Conservation (phyloP, 2,113 vertebrate genomes). For the Brevimyrus niger region DNA sequence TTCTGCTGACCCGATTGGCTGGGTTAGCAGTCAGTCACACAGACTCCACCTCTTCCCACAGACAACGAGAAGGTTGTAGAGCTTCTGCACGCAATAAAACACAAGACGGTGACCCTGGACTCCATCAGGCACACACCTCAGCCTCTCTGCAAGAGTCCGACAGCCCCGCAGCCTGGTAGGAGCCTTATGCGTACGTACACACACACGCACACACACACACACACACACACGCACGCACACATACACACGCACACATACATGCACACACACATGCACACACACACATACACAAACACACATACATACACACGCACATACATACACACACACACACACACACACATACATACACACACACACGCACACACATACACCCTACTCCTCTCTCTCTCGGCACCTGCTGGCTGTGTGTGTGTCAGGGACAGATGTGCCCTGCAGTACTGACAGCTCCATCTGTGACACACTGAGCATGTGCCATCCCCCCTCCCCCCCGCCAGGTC, state of each 20-base stretch:
- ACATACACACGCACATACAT: slow-evolving; percentile 2
- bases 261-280: background rate
- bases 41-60: slow-evolving; percentile 41
- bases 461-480: slow-evolving; percentile 17
- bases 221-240: background rate
- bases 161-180: slow-evolving; percentile 65
- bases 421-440: slow-evolving; percentile 7
- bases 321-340: background rate
- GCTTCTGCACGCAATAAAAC: slow-evolving; percentile 88
- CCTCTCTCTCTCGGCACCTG: background rate
- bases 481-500: slow-evolving; percentile 45
- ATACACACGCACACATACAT: slow-evolving; percentile 1
- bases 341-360: background rate
- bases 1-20: background rate
- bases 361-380: background rate
- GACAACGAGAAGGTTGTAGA: slow-evolving; percentile 88
- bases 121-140: slow-evolving; percentile 68
- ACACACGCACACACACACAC: background rate
- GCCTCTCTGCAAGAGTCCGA: slow-evolving; percentile 71
- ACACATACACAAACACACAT: slow-evolving; percentile 9
- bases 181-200: slow-evolving; percentile 8
- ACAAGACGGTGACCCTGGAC: slow-evolving; percentile 75
- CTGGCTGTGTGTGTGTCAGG: slow-evolving; percentile 13
- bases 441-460: slow-evolving; percentile 27
- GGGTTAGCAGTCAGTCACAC: background rate